Conservation (phyloP, 2,888 invertebrate species). For the Bruchidius siliquastri region DNA sequence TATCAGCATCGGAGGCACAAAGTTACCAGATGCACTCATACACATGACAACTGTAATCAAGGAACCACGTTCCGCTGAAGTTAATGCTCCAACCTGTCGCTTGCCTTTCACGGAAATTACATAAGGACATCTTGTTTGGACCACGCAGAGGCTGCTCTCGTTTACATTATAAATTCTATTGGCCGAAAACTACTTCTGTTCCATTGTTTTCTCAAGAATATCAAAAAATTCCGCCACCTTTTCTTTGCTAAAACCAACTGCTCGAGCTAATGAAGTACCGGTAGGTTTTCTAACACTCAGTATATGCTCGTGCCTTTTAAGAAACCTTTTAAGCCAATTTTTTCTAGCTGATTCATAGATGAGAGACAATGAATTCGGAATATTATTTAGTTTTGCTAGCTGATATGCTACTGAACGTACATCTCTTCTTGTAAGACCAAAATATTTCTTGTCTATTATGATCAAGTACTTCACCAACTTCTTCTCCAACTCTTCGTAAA, state of each 20-base stretch:
- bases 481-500: slow-evolving; percentile 6
- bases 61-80: slow-evolving; percentile 8
- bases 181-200: slow-evolving; percentile 9
- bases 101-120: slow-evolving; percentile 5
- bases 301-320: not conserved
- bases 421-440: slow-evolving; percentile 16
- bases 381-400: slow-evolving; percentile 12
- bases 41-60: slow-evolving; percentile 4
- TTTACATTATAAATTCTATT: slow-evolving; percentile 12
- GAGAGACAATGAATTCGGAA: slow-evolving; percentile 14
- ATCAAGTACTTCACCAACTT: slow-evolving; percentile 12
- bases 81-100: slow-evolving; percentile 7
- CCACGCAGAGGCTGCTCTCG: slow-evolving; percentile 2
- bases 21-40: slow-evolving; percentile 6
- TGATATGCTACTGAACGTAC: slow-evolving; percentile 15
- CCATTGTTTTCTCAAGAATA: slow-evolving; percentile 11
- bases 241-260: slow-evolving; percentile 14
- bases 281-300: not conserved
- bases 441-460: slow-evolving; percentile 13
- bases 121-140: not conserved
- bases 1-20: slow-evolving; percentile 5
- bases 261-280: slow-evolving; percentile 10
- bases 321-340: not conserved
- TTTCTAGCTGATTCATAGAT: slow-evolving; percentile 9
- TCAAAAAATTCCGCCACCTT: slow-evolving; percentile 14